Conservation (phyloP, 1,140 invertebrate genomes). For the Bombyx mori region ASM3026992v2 NC_085120.1:2978501-2979000, state of each 20-base stretch:
- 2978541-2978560: too few relatives aligned
- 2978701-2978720: conserved; percentile 15
- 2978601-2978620: too few relatives aligned
- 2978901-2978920: conserved; percentile 48
- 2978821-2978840: conserved; percentile 48
- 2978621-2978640: too few relatives aligned
- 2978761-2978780: conserved; percentile 56
- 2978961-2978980: conserved; percentile 33
- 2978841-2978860: conserved; percentile 49
- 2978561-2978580: too few relatives aligned
- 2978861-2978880: conserved; percentile 46
- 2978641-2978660: conserved; percentile 16
- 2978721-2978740: conserved; percentile 11
- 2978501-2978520: conserved; percentile 29
- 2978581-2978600: too few relatives aligned
- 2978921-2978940: conserved; percentile 28
- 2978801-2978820: conserved; percentile 28
- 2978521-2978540: too few relatives aligned
- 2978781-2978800: conserved; percentile 48
- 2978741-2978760: conserved; percentile 23
- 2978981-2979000: conserved; percentile 20
- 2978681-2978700: conserved; percentile 3
- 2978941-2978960: conserved; percentile 46
- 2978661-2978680: conserved; percentile 6
- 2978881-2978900: conserved; percentile 58